A percentile compares a stretch with the other conserved stretches of the same genome.
Evolutionary conservation across 2,113 vertebrate species (phyloP).

Genomic region (Bettongia penicillata): DNA sequence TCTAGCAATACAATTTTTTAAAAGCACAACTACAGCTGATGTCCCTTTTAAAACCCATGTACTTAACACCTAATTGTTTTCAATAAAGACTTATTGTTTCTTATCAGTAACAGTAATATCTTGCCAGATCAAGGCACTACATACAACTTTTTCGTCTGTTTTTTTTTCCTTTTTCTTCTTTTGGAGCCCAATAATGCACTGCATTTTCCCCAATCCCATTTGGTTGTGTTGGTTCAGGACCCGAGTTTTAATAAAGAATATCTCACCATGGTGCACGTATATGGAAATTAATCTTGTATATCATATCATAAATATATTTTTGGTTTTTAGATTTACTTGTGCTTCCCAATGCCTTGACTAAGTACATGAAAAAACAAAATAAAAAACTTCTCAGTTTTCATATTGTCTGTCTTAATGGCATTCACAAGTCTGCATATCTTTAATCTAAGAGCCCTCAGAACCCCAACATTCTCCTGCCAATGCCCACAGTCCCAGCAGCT

Average conservation of each 20-base stretch:
- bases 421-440: not conserved
- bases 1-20: not conserved
- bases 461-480: not conserved
- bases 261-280: not conserved
- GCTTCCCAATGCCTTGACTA: not conserved
- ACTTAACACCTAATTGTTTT: not conserved
- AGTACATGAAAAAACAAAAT: not conserved
- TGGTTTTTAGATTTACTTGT: not conserved
- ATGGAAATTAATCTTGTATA: not conserved
- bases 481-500: not conserved
- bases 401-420: not conserved
- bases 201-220: not conserved
- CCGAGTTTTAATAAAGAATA: not conserved
- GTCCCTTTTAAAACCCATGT: not conserved
- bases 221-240: not conserved
- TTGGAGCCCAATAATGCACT: not conserved
- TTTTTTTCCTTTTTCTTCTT: not conserved
- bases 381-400: not conserved
- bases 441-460: not conserved
- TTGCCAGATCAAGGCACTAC: not conserved
- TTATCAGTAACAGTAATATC: not conserved
- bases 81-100: not conserved
- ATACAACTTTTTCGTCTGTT: not conserved
- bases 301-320: not conserved
- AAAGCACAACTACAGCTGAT: not conserved